Base-by-base conservation (phyloP, 2,113 vertebrate genomes). In the Cinclus cinclus region DNA sequence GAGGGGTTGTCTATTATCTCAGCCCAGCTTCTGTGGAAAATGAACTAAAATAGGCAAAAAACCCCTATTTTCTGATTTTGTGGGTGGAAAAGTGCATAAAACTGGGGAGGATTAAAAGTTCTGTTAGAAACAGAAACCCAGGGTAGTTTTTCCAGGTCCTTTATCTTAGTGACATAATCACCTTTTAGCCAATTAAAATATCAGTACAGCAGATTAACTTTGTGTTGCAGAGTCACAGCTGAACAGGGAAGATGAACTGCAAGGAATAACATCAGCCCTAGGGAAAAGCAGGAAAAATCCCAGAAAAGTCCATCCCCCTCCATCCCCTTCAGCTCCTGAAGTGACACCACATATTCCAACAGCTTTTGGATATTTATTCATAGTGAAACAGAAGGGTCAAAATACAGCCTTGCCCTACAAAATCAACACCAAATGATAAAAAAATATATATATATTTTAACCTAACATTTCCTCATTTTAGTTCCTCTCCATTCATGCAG, bases 221-320 rank as follows among this genome's bases (percentile, higher is more conserved):
- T 37, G 60, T 49, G 69, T n/a, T 53, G 22, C 25, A 47, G 37
- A 62, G 59, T 33, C 53, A 35, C 80, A 60, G 63, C 25, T 52
- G 53, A 83, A 37, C 9, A 24, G 27, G 35, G 49, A 63, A 73
- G 67, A 88, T 20, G 27, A 83, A 56, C 15, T 31, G 9, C 15
- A 60, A 81, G n/a, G 24, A 62, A 22, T 9, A 44, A 47, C 22
- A 73, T 4, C 6, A 3, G 20, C 28, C 8, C 0, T 0, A 13
- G 56, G 31, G 41, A 80, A n/a, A 53, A 47, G 63, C 27, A 79
- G 58, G 55, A 35, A 42, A 78, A 10, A 5, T 24, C 28, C 9
- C 30, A 39, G 60, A 16, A 75, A 52, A 14, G 24, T 37, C 35
- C 4, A 8, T 18, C 3, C 10, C 11, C 7, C 33, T 70, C n/a